These are phyloP conservation scores for Mactra quadrangularis DNA, from an alignment of 1,140 invertebrate species.

Conservation along the genomic window DNA sequence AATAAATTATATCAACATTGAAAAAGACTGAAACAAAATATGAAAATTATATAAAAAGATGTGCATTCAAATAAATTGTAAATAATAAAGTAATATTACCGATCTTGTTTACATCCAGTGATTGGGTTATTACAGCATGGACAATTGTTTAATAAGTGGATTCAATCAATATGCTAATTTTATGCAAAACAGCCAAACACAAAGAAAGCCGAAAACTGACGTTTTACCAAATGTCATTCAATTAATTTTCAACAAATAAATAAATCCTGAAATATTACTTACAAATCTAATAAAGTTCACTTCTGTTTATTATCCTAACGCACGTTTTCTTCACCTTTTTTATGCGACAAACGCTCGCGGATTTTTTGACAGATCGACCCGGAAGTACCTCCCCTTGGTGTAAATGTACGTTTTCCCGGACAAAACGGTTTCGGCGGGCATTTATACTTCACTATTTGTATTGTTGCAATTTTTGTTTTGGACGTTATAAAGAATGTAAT, in stretches of 20 bases:
- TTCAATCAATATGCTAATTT: slow-evolving; percentile 6
- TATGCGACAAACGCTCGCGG: slow-evolving; percentile 28
- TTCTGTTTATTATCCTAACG: neutral
- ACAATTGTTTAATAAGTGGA: no score
- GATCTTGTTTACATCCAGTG: neutral
- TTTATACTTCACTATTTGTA: no score
- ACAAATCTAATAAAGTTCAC: neutral
- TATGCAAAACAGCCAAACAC: slow-evolving; percentile 34
- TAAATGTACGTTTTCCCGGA: neutral
- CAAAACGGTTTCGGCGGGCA: no score
- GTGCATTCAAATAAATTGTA: no score
- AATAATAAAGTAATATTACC: no score
- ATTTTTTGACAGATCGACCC: slow-evolving; percentile 40
- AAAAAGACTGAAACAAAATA: no score
- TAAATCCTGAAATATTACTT: neutral
- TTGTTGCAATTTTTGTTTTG: no score
- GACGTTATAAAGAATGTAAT: no score
- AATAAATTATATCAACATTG: no score
- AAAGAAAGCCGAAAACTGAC: neutral
- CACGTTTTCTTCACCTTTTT: neutral
- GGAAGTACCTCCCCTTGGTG: slow-evolving; percentile 38
- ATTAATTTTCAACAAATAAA: neutral
- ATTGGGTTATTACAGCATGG: neutral
- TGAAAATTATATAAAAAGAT: no score
- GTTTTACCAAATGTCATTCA: neutral